Evolutionary conservation across 2,113 vertebrate species (phyloP), one percentile per base, ranked within the genome.

Genomic region (Turdus rufiventris): DNA sequence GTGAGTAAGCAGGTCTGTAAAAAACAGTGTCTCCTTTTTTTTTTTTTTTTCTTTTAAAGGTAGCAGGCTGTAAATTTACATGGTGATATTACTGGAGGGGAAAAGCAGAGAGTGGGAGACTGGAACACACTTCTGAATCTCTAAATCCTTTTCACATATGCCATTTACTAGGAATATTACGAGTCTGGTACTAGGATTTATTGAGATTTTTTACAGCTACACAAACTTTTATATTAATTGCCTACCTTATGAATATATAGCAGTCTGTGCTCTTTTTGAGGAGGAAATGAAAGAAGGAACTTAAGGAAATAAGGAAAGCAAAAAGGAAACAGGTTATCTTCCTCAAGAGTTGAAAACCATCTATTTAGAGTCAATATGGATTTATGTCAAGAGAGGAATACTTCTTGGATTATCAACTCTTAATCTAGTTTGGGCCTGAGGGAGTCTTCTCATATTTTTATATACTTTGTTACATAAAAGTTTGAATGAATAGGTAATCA

Each of bases 141-240:
- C 45, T 66, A 72, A 92, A 84, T 74, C 23, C 38, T 85, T 85
- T 66, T 75, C 2, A 62, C 93, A 83, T 77, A 42, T 82, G 90
- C 58, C 45, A 58, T 78, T 94, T 97, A 94, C 63, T 72, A 82
- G 57, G 68, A 88, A 81, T 72, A 85, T 95, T 93, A 85, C 12
- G 40, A 91, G 60, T 83, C 93, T 63, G 21, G 63, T 93, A 67
- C 50, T 91, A 85, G 82, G 82, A 88, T 95, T 94, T 91, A 31
- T 86, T 91, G 88, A 89, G 51, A 88, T 97, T 97, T 97, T 96
- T 97, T 96, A 75, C 83, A 95, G 88, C 94, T 91, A 94, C 31
- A 70, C 56, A 91, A 97, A 97, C 95, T 98, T 98, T 89, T 91
- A 47, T 94, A 85, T 97, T 95, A 94, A 96, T 96, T 92, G 72